A percentile compares a stretch with the other conserved stretches of the same genome.
phyloP scores from a whole-genome alignment of 2,888 invertebrate species.

The Subacronicta megacephala region DNA sequence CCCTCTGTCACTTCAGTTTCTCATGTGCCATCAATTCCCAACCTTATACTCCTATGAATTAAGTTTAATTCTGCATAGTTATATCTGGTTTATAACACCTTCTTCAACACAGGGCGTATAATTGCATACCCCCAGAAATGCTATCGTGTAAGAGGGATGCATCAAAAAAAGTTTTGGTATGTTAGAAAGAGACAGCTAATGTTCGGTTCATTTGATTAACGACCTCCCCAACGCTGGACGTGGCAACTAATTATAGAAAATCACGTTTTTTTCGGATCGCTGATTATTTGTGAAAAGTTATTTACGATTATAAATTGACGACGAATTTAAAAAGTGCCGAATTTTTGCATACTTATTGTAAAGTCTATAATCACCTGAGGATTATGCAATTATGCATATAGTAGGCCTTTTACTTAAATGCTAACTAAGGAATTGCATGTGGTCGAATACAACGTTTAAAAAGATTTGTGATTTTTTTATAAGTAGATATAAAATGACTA shows the following conservation, averaged over 20 bases:
- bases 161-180: constrained; percentile 3
- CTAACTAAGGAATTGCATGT: no score
- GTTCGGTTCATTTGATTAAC: constrained; percentile 55
- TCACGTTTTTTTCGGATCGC: constrained; percentile 14
- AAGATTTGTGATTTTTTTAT: no score
- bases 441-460: no score
- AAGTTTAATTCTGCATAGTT: constrained; percentile 7
- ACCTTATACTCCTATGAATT: constrained; percentile 11
- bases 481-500: no score
- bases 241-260: constrained; percentile 63
- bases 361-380: no score
- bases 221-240: constrained; percentile 42
- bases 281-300: constrained; percentile 7
- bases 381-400: no score
- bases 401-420: no score
- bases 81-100: not conserved
- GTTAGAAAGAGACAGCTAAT: constrained; percentile 46
- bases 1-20: constrained; percentile 12
- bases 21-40: constrained; percentile 17
- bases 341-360: no score
- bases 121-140: constrained; percentile 55
- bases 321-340: no score
- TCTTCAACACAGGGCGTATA: constrained; percentile 17
- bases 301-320: no score
- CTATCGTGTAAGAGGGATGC: constrained; percentile 50